Conservation (phyloP, 2,113 vertebrate species). For the Ancistrus triradiatus region DNA sequence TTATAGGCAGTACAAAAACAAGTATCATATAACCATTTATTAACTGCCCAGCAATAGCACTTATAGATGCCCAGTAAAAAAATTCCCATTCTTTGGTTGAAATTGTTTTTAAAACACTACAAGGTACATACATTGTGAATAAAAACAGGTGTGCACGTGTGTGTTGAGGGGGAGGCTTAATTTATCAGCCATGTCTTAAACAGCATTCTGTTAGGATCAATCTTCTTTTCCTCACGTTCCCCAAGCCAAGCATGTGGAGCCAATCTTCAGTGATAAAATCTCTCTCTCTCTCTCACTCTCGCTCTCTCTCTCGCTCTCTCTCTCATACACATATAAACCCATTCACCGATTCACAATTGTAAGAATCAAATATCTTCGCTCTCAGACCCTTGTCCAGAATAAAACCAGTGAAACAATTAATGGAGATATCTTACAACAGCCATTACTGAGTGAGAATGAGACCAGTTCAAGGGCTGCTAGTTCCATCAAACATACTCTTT, state of each 20-base stretch:
- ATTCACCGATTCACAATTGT: not conserved
- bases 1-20: too few relatives aligned
- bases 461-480: constrained; percentile 15
- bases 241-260: constrained; percentile 45
- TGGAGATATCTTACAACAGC: not conserved
- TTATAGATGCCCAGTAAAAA: too few relatives aligned
- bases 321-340: constrained; percentile 10
- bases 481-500: constrained; percentile 9
- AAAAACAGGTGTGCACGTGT: not conserved
- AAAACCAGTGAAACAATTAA: too few relatives aligned
- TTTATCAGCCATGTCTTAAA: constrained; percentile 30
- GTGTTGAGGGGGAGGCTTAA: not conserved
- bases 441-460: not conserved
- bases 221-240: constrained; percentile 30
- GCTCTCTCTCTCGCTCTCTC: constrained; percentile 1
- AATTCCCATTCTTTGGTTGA: too few relatives aligned
- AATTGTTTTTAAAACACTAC: too few relatives aligned
- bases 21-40: too few relatives aligned
- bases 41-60: too few relatives aligned
- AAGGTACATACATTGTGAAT: not conserved
- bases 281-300: constrained; percentile 11
- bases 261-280: constrained; percentile 28
- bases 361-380: not conserved
- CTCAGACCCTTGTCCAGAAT: not conserved
- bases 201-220: constrained; percentile 32